phyloP scores from a whole-genome alignment of 2,888 invertebrate species.

The Lacanobia wlatinum region DNA sequence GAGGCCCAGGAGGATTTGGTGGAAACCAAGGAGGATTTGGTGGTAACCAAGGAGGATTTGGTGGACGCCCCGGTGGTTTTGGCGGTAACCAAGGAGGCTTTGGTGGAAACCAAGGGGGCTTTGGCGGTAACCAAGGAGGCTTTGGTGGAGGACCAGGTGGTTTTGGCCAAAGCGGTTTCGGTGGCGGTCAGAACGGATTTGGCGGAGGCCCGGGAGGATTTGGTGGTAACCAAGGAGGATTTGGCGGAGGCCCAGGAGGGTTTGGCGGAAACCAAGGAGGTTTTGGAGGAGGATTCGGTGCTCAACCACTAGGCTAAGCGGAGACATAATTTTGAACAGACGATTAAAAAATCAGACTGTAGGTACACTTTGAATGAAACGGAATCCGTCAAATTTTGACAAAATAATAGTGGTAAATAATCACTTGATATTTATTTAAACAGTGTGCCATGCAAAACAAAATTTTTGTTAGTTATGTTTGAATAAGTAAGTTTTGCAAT shows the following conservation, averaged over 20 bases:
- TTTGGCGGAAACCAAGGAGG: constrained; percentile 16
- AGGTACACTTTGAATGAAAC: neutral
- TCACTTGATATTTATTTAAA: neutral
- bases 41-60: neutral
- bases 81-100: neutral
- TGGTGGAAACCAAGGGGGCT: neutral
- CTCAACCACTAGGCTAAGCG: constrained; percentile 18
- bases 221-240: constrained; percentile 4
- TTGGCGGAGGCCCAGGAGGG: constrained; percentile 5
- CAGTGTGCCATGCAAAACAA: neutral
- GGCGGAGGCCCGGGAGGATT: constrained; percentile 8
- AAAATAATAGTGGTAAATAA: constrained; percentile 3
- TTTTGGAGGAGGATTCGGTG: constrained; percentile 16
- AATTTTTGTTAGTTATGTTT: neutral
- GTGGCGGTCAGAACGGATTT: neutral
- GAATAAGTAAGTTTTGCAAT: neutral
- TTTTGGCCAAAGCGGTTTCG: neutral
- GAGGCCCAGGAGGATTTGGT: constrained; percentile 27
- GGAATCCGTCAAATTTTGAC: no score
- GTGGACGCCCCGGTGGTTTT: neutral
- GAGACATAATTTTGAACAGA: neutral
- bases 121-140: neutral
- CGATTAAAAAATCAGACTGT: neutral
- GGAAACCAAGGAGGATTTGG: constrained; percentile 1
- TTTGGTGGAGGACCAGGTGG: constrained; percentile 1